Evolutionary conservation across 1,140 invertebrate species (phyloP).

Genomic region (Acromyrmex echinatior): DNA sequence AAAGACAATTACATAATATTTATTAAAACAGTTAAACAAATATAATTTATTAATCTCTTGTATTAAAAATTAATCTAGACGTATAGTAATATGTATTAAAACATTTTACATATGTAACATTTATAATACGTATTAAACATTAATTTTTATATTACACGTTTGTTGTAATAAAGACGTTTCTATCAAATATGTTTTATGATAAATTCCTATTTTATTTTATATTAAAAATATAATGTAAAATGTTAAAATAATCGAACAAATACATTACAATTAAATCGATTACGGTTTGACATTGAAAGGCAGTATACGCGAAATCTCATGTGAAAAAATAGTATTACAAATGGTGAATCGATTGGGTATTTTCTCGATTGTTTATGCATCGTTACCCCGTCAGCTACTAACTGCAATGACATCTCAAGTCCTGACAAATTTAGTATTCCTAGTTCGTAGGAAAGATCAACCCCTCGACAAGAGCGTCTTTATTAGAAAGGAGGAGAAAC

Average conservation of each 20-base stretch:
- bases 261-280: neutral
- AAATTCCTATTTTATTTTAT: neutral
- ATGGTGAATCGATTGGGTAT: slow-evolving; percentile 22
- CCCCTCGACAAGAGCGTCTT: slow-evolving; percentile 86
- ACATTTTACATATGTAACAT: neutral
- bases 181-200: neutral
- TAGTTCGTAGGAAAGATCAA: slow-evolving; percentile 83
- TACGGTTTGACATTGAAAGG: neutral
- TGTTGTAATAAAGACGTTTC: neutral
- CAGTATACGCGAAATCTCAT: slow-evolving; percentile 5
- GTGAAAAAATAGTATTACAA: neutral
- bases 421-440: slow-evolving; percentile 85
- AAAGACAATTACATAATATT: slow-evolving; percentile 4
- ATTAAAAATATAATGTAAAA: neutral
- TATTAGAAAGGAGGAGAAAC: slow-evolving; percentile 85
- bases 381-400: slow-evolving; percentile 57
- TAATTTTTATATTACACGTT: slow-evolving; percentile 3
- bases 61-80: neutral
- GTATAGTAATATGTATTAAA: neutral
- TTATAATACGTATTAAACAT: neutral
- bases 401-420: slow-evolving; percentile 77
- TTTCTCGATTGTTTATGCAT: slow-evolving; percentile 67
- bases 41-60: neutral
- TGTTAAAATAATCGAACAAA: neutral
- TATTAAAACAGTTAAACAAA: neutral